Percentiles rank a stretch among this genome's conserved stretches.
Evolutionary conservation across 2,113 vertebrate species (phyloP).

Genomic region (Pholis gunnellus): DNA sequence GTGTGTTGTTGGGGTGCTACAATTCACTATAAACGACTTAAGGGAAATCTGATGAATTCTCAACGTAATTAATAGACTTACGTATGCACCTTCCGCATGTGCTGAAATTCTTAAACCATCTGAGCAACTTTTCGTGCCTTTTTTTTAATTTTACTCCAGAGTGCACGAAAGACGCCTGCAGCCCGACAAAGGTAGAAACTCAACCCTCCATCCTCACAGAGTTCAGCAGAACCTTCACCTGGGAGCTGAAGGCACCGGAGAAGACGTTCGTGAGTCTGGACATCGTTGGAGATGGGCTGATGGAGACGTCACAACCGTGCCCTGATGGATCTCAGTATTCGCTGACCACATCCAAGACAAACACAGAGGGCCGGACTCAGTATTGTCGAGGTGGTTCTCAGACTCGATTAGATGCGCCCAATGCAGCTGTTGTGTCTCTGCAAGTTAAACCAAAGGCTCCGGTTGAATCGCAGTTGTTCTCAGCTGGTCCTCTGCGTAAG

Average conservation of each 20-base stretch:
- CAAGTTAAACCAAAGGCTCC: conserved; percentile 72
- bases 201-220: conserved; percentile 75
- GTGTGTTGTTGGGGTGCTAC: not conserved
- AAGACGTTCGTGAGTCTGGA: conserved; percentile 81
- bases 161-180: conserved; percentile 84
- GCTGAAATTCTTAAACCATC: not conserved
- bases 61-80: not conserved
- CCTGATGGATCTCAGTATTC: conserved; percentile 74
- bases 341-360: conserved; percentile 71
- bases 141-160: conserved; percentile 77
- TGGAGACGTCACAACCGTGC: conserved; percentile 80
- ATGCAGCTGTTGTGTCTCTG: conserved; percentile 80
- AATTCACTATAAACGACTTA: not conserved
- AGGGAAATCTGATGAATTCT: not conserved
- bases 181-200: conserved; percentile 77
- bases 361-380: conserved; percentile 63
- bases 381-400: conserved; percentile 88
- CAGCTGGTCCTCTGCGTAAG: conserved; percentile 85
- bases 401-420: conserved; percentile 84
- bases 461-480: conserved; percentile 79
- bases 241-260: conserved; percentile 83
- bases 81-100: not conserved
- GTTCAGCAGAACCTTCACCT: conserved; percentile 86
- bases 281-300: conserved; percentile 78
- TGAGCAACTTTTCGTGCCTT: not conserved